Conservation (phyloP, 2,888 invertebrate species). For the Epiblema foenella region DNA sequence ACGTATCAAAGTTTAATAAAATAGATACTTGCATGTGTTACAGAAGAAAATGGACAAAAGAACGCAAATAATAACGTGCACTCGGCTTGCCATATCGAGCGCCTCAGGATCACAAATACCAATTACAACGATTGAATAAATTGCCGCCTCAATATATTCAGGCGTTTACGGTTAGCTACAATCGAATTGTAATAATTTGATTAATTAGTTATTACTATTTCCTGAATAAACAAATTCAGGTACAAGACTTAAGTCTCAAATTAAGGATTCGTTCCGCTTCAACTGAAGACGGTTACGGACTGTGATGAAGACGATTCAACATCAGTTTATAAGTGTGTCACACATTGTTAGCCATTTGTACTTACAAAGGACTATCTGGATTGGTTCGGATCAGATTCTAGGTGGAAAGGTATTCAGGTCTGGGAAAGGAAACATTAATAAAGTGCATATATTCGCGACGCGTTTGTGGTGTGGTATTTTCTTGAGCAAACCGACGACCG, state of each 20-base stretch:
- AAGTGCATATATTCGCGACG: constrained; percentile 40
- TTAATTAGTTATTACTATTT: neutral
- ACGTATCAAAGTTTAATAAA: constrained; percentile 24
- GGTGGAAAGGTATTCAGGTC: constrained; percentile 53
- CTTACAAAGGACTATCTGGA: constrained; percentile 37
- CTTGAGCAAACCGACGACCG: constrained; percentile 34
- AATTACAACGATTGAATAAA: constrained; percentile 4
- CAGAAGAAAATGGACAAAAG: constrained; percentile 56
- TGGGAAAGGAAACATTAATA: constrained; percentile 59
- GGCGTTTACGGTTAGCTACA: constrained; percentile 45
- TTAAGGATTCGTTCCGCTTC: constrained; percentile 50
- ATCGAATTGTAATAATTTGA: neutral
- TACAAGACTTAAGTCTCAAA: constrained; percentile 9
- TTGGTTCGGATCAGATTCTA: constrained; percentile 43
- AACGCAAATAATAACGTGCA: constrained; percentile 54
- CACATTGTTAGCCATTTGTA: constrained; percentile 50
- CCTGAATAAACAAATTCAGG: constrained; percentile 33
- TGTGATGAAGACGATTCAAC: constrained; percentile 53
- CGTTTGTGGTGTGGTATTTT: constrained; percentile 30
- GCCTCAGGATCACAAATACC: constrained; percentile 9
- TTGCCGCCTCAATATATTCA: constrained; percentile 44
- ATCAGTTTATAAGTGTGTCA: constrained; percentile 63
- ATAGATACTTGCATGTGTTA: constrained; percentile 59
- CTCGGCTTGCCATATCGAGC: constrained; percentile 42
- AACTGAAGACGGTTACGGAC: constrained; percentile 54